Conservation (phyloP, 2,888 invertebrate genomes). For the Priocnemis perturbator region DNA sequence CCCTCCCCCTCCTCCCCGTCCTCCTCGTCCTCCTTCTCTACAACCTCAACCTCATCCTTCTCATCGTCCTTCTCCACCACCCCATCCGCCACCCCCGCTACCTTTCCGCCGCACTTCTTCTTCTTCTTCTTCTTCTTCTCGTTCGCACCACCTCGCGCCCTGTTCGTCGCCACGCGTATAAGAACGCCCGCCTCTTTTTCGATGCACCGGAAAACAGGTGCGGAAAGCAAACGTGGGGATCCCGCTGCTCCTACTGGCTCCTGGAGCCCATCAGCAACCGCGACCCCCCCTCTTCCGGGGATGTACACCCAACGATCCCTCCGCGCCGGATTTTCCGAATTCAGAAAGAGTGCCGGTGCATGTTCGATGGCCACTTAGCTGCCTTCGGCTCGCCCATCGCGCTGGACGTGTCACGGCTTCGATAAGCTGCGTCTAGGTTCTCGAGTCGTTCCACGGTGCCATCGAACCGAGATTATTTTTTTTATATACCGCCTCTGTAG, state of each 20-base stretch:
- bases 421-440: slow-evolving; percentile 25
- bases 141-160: slow-evolving; percentile 54
- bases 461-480: slow-evolving; percentile 28
- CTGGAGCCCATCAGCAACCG: slow-evolving; percentile 40
- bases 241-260: slow-evolving; percentile 57
- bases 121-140: slow-evolving; percentile 51
- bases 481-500: no score
- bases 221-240: slow-evolving; percentile 53
- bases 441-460: slow-evolving; percentile 17
- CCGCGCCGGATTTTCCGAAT: slow-evolving; percentile 49
- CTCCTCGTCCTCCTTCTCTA: slow-evolving; percentile 56
- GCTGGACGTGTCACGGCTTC: slow-evolving; percentile 25
- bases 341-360: slow-evolving; percentile 38
- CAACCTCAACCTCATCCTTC: slow-evolving; percentile 49
- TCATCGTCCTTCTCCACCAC: slow-evolving; percentile 38
- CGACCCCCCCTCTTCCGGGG: slow-evolving; percentile 37
- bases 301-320: slow-evolving; percentile 33
- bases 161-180: slow-evolving; percentile 39
- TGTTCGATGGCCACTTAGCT: slow-evolving; percentile 41
- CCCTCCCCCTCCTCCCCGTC: slow-evolving; percentile 23
- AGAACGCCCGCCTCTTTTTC: slow-evolving; percentile 62
- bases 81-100: slow-evolving; percentile 30
- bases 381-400: slow-evolving; percentile 21
- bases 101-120: slow-evolving; percentile 31
- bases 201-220: slow-evolving; percentile 61